Evolutionary conservation across 2,888 invertebrate genomes (phyloP), one percentile per base, ranked within the genome.

Genomic region (Catocala sponsa): DNA sequence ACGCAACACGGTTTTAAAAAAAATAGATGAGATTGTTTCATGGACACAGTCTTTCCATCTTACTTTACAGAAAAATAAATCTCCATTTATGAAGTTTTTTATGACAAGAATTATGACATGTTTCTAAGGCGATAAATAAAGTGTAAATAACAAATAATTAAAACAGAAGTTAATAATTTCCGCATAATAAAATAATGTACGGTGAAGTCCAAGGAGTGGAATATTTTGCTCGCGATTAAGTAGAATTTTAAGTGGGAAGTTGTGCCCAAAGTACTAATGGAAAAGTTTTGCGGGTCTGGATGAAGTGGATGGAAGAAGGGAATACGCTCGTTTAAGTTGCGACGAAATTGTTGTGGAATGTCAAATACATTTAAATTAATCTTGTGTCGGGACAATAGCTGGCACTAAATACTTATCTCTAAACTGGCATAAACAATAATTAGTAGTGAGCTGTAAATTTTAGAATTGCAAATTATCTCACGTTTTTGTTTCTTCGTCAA

Each of bases 211-310:
- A 75, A 77, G 76, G 71, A 83, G 83, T 73, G 76, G 79, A 88
- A 85, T 85, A 85, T 88, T 86, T 86, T 85, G 83, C 84, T 83
- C 85, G 63, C 83, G 81, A 88, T 88, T 87, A 88, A 88, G 86
- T 83, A 77, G 74, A 87, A 84, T 85, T 88, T 88, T 84, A 88
- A 89, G 90, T 87, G 80, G 72, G 70, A 90, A 91, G 89, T 90
- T 88, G 76, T 73, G 71, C 72, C 78, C 72, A 76, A 82, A 82
- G 88, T 84, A 76, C 81, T 88, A 88, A 90, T 90, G 89, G 89
- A 84, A 88, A 90, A 90, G 90, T 90, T 88, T 63, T 67, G 57
- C 65, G 68, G 57, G 74, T 82, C 83, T 79, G 80, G 63, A 75
- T 78, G 75, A 78, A 85, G 81, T 80, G 78, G 81, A 78, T 79